These are phyloP conservation scores for Fopius arisanus DNA, from an alignment of 1,140 invertebrate genomes.

Conservation along the genomic window DNA sequence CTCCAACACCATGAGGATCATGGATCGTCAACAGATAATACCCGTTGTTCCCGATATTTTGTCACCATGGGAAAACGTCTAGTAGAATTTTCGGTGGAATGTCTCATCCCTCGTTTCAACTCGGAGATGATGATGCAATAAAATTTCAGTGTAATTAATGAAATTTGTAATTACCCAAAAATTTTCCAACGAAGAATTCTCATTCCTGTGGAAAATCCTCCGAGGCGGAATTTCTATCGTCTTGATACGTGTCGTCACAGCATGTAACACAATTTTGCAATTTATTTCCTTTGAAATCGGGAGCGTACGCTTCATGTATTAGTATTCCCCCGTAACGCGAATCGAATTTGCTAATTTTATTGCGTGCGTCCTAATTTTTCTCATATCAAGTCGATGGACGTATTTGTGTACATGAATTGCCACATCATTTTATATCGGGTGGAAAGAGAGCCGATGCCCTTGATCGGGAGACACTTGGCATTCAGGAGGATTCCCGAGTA, in stretches of 20 bases:
- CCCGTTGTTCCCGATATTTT: neutral
- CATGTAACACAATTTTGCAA: neutral
- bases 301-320: neutral
- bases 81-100: too few species aligned
- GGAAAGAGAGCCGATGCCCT: neutral
- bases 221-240: too few species aligned
- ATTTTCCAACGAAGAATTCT: neutral
- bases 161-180: too few species aligned
- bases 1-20: constrained; percentile 16
- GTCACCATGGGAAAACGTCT: neutral
- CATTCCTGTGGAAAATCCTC: neutral
- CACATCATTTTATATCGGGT: neutral
- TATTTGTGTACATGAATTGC: neutral
- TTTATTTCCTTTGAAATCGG: neutral
- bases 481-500: neutral
- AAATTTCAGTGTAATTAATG: too few species aligned
- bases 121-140: too few species aligned
- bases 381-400: neutral
- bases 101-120: too few species aligned
- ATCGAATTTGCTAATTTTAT: neutral
- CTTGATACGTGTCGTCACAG: neutral
- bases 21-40: neutral
- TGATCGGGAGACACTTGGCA: neutral
- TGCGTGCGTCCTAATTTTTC: neutral
- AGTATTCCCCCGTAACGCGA: neutral